Percentiles rank a stretch among this genome's conserved stretches.
phyloP scores from a whole-genome alignment of 1,140 invertebrate genomes.

The Monomorium pharaonis region DNA sequence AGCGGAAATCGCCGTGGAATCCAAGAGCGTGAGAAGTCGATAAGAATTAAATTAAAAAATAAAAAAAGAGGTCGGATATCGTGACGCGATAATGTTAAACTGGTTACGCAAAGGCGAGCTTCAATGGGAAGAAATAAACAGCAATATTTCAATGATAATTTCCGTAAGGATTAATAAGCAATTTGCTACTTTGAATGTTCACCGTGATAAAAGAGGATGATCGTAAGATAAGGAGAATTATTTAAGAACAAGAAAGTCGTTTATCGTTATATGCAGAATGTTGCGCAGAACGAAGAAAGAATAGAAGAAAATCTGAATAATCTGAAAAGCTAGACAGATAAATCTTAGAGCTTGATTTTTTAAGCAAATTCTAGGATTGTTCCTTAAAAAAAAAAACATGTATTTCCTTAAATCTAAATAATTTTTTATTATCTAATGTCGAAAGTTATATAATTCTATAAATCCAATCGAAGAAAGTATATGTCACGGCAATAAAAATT shows the following conservation, averaged over 20 bases:
- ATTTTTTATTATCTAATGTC: neutral
- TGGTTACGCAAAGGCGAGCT: neutral
- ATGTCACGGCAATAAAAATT: slow-evolving; percentile 1
- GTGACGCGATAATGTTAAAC: neutral
- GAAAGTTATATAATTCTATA: neutral
- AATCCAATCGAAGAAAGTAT: neutral
- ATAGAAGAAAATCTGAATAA: neutral
- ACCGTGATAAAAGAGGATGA: neutral
- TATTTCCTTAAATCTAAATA: neutral
- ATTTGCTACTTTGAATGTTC: neutral
- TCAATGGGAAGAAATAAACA: neutral
- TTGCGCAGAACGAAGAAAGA: neutral
- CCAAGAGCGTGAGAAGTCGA: slow-evolving; percentile 33
- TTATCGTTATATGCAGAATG: slow-evolving; percentile 3
- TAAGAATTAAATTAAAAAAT: slow-evolving; percentile 72
- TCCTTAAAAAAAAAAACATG: neutral
- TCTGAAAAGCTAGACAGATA: neutral
- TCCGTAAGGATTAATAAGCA: neutral
- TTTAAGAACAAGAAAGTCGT: neutral
- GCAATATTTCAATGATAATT: slow-evolving; percentile 14
- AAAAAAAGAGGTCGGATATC: slow-evolving; percentile 80
- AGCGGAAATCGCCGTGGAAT: slow-evolving; percentile 18
- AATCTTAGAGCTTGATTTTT: neutral
- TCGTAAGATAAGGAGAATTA: neutral
- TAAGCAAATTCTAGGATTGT: neutral